Base-by-base conservation (phyloP, 1,140 invertebrate genomes). In the Pemphigus obesinymphae region DNA sequence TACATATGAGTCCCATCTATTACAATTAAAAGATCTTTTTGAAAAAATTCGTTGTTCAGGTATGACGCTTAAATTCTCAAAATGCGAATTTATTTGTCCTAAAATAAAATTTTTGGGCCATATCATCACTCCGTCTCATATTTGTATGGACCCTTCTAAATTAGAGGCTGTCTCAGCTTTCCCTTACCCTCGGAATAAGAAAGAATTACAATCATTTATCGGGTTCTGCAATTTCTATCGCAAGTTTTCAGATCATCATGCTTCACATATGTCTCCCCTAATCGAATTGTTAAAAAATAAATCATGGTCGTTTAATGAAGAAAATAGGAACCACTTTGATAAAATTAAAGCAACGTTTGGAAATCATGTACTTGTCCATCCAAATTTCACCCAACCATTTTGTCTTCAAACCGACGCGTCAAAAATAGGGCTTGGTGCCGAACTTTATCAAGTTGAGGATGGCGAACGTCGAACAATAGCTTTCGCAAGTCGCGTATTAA, bases 341-440 rank as follows among this genome's bases (percentile, higher is more conserved):
- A 20, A 23, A 8, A 20, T 53, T 7, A 23, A 53, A 20, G 7
- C 3, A 5, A 23, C 20, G 0, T 7, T 53, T 0, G n/a, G 50
- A 1, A 53, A 23, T 23, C 50, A 53, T 53, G 7, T 53, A 6
- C 48, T 78, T 0, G 34, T 7, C 2, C 53, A 78, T n/a, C 75
- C 75, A 3, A 37, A 78, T 55, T 37, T 37, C 8, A 23, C 50
- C 26, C 11, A 29, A n/a, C 15, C 50, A 53, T 58, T 78, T 34
- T 78, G n/a, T 29, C 23, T 78, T 20, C 45, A 78, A 37, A 58
- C 75, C 2, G 75, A 78, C n/a, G 97, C 97, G 50, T 98, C 99
- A 86, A 96, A 97, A 84, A 94, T 97, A 85, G 97, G 97, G 72
- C 95, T 98, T 17, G 95, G 92, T 7, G 95, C 15, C 0, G 63